Evolutionary conservation across 2,113 vertebrate genomes (phyloP).

Genomic region (Haemorhous mexicanus): DNA sequence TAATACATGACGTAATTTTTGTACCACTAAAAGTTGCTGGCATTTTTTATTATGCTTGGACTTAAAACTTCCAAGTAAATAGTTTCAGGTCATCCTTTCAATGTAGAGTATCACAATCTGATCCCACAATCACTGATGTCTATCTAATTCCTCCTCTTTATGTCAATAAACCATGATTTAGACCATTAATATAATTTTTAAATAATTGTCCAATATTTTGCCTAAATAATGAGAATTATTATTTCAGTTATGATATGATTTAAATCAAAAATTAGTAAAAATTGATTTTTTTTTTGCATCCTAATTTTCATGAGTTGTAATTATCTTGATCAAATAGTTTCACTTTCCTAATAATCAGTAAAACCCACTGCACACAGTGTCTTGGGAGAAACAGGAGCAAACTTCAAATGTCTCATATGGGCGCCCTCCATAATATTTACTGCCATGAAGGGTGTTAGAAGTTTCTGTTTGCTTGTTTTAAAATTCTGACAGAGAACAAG

Average conservation of each 20-base stretch:
- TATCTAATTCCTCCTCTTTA: neutral
- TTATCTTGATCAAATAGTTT: neutral
- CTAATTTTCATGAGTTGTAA: neutral
- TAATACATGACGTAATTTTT: neutral
- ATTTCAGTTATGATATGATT: neutral
- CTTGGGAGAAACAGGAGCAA: neutral
- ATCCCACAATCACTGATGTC: neutral
- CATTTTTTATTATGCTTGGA: neutral
- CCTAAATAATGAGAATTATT: neutral
- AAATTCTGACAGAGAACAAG: neutral
- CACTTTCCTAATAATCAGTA: neutral
- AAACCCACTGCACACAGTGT: neutral
- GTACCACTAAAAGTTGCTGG: neutral
- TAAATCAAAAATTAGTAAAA: neutral
- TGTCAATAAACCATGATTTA: neutral
- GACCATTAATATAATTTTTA: neutral
- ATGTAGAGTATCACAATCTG: neutral
- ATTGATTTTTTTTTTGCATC: neutral
- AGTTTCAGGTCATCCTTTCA: neutral
- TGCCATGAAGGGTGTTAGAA: neutral
- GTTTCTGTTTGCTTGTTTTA: neutral
- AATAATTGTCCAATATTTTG: neutral
- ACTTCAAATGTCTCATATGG: neutral
- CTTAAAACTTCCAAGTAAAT: neutral
- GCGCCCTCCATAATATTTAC: neutral